A percentile compares a stretch with the other conserved stretches of the same genome.
Conservation (phyloP, 2,888 invertebrate species). For the Ochropleura leucogaster region DNA sequence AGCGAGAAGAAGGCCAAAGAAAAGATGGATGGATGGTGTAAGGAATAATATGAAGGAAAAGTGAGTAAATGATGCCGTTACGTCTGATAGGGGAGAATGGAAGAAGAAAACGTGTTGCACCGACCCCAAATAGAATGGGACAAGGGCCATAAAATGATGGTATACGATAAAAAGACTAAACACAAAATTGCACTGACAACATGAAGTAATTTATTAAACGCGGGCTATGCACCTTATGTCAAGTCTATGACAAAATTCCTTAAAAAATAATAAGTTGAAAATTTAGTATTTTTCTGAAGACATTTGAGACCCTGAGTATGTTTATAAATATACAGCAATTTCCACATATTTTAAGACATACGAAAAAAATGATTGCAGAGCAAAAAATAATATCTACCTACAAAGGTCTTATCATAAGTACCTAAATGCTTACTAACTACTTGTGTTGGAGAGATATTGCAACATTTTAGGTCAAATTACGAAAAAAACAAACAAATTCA, state of each 20-base stretch:
- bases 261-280: background rate
- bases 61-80: too few relatives aligned
- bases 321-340: background rate
- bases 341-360: background rate
- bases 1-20: too few relatives aligned
- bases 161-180: background rate
- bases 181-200: background rate
- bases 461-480: background rate
- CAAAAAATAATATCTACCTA: background rate
- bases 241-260: background rate
- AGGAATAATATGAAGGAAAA: too few relatives aligned
- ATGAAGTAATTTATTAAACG: background rate
- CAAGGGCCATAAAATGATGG: too few relatives aligned
- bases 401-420: background rate
- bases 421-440: too few relatives aligned
- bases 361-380: background rate
- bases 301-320: background rate
- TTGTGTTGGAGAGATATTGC: background rate
- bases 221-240: background rate
- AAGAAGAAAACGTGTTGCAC: too few relatives aligned
- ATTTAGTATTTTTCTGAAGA: background rate
- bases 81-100: too few relatives aligned
- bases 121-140: too few relatives aligned
- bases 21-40: too few relatives aligned
- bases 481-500: slow-evolving; percentile 8